Evolutionary conservation across 2,797 vertebrate genomes (phyloP).

Genomic region (Anas bahamensis): DNA sequence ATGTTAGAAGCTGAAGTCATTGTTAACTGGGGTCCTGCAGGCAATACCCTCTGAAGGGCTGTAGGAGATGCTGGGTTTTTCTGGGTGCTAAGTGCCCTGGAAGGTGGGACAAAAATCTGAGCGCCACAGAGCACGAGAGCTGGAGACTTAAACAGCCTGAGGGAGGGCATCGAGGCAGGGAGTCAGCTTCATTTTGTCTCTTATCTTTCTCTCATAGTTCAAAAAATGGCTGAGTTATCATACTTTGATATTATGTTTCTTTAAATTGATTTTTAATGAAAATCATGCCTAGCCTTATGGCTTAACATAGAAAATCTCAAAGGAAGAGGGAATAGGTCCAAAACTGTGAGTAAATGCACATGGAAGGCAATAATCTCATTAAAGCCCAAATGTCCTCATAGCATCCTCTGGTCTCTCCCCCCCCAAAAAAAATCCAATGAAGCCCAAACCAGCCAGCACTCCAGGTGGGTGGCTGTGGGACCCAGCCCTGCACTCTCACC

Average conservation of each 20-base stretch:
- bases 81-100: background rate
- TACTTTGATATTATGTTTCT: background rate
- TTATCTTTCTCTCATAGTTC: background rate
- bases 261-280: background rate
- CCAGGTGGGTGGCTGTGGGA: fast-evolving
- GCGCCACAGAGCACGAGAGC: background rate
- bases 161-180: background rate
- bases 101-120: background rate
- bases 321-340: background rate
- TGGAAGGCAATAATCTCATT: background rate
- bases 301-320: background rate
- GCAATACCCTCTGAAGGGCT: background rate
- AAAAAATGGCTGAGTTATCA: background rate
- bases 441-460: fast-evolving
- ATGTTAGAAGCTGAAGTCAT: background rate
- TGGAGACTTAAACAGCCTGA: background rate
- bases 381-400: background rate
- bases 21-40: background rate
- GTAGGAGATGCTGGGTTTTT: background rate
- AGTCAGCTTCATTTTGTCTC: background rate
- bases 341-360: background rate
- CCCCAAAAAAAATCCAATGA: background rate
- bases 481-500: background rate
- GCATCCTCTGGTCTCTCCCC: background rate
- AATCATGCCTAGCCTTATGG: background rate